Evolutionary conservation across 2,888 invertebrate species (phyloP), one percentile per base, ranked within the genome.

Genomic region (Machimus atricapillus): DNA sequence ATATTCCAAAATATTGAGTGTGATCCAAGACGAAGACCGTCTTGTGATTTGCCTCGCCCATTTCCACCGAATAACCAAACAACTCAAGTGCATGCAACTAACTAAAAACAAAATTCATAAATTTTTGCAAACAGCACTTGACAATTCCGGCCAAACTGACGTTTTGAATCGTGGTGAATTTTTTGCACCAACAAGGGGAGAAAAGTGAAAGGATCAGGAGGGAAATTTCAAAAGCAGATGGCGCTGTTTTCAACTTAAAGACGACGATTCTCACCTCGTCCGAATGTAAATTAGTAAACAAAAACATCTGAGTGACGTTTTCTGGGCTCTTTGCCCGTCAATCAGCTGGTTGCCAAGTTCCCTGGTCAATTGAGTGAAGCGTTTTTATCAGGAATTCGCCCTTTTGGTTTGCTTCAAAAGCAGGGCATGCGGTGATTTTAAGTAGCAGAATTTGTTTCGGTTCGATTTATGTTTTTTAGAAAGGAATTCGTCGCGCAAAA

Each of bases 21-120:
- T 98, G 98, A 91, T 99, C 99, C 89, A 99, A 93, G 31, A 99
- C 97, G 92, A 99, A 97, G 88, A 99, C 96, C 0, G 99, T 99
- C 93, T 99, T 99, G 92, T 99, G 98, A 91, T 97, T 97, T 74
- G 95, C 40, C 8, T 87, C 87, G n/a, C 88, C 86, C 88, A 91
- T 90, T 23, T 81, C 82, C 12, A 7, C 31, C 6, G n/a, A n/a
- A 19, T 34, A 8, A 9, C 66, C 66, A 66, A 66, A 1, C 19
- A 1, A 2, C 23, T 2, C 27, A 52, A n/a, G 52, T 23, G 23
- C 66, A 66, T 8, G n/a, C 6, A 66, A 66, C 23, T 8, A 66
- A 27, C 66, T 12, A 27, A 23, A 23, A 14, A n/a, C n/a, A n/a
- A 2, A 19, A 66, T n/a, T 9, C n/a, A n/a, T 0, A n/a, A 6